Evolutionary conservation across 1,140 invertebrate species (phyloP).

Genomic region (Eriosoma lanigerum): DNA sequence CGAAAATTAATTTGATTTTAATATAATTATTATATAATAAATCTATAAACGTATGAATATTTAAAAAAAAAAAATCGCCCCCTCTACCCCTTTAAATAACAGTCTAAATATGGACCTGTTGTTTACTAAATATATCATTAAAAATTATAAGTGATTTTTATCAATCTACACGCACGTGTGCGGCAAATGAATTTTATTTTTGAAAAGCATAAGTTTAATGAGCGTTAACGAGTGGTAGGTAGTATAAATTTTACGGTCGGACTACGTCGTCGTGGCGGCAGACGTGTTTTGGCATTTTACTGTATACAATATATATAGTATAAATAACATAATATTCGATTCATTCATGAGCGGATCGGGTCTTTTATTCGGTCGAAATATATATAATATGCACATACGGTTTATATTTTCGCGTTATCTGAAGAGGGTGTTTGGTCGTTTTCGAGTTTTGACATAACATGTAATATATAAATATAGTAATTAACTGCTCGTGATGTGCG

Average conservation of each 20-base stretch:
- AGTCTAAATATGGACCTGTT: too few species aligned
- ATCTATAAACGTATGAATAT: too few species aligned
- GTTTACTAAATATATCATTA: too few species aligned
- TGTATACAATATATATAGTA: not conserved
- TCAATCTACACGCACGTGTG: too few species aligned
- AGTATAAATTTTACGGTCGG: slow-evolving; percentile 4
- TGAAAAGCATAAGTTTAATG: not conserved
- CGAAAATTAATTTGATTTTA: too few species aligned
- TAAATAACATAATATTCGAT: not conserved
- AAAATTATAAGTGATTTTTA: too few species aligned
- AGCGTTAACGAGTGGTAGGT: not conserved
- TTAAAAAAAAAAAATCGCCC: too few species aligned
- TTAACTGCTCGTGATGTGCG: not conserved
- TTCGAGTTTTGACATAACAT: not conserved
- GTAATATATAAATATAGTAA: slow-evolving; percentile 12
- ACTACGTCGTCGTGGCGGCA: not conserved
- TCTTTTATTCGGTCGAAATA: not conserved
- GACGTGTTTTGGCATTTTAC: slow-evolving; percentile 5
- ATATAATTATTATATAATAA: too few species aligned
- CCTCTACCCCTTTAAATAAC: too few species aligned
- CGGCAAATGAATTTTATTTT: not conserved
- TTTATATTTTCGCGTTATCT: slow-evolving; percentile 9
- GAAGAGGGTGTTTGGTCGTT: slow-evolving; percentile 22
- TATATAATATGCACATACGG: not conserved
- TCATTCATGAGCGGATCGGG: not conserved